Percentiles rank a stretch among this genome's conserved stretches.
phyloP scores from a whole-genome alignment of 2,888 invertebrate species.

The Zygogramma bicolorata region DNA sequence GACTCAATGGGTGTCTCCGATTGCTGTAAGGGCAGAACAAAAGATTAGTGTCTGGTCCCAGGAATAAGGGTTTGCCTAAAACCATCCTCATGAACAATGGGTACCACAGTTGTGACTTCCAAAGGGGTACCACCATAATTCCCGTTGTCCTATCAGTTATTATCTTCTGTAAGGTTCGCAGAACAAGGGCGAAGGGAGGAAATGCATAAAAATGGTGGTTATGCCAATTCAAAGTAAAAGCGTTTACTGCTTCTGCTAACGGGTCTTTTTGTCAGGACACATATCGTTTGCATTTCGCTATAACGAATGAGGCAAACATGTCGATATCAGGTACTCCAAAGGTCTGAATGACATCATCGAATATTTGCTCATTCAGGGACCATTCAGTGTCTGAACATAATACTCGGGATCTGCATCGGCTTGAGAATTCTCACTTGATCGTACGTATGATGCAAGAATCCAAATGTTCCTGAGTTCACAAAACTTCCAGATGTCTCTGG shows the following conservation, averaged over 20 bases:
- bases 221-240: conserved; percentile 19
- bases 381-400: neutral
- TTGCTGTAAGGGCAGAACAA: neutral
- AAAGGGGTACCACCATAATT: neutral
- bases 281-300: conserved; percentile 11
- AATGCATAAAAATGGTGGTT: conserved; percentile 17
- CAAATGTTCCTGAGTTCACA: neutral
- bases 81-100: neutral
- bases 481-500: neutral
- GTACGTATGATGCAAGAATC: neutral
- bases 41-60: neutral
- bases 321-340: conserved; percentile 16
- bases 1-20: neutral
- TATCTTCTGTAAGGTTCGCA: conserved; percentile 13
- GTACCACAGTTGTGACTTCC: neutral
- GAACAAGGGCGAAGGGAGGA: conserved; percentile 17
- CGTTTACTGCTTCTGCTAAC: conserved; percentile 13
- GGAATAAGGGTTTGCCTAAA: neutral
- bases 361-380: neutral
- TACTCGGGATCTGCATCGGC: neutral
- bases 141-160: conserved; percentile 17
- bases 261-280: conserved; percentile 23
- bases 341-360: neutral
- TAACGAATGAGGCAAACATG: conserved; percentile 10
- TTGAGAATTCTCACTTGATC: neutral